Percentiles rank a stretch among this genome's conserved stretches.
Conservation (phyloP, 2,797 vertebrate genomes). For the Lophotriccus pileatus region DNA sequence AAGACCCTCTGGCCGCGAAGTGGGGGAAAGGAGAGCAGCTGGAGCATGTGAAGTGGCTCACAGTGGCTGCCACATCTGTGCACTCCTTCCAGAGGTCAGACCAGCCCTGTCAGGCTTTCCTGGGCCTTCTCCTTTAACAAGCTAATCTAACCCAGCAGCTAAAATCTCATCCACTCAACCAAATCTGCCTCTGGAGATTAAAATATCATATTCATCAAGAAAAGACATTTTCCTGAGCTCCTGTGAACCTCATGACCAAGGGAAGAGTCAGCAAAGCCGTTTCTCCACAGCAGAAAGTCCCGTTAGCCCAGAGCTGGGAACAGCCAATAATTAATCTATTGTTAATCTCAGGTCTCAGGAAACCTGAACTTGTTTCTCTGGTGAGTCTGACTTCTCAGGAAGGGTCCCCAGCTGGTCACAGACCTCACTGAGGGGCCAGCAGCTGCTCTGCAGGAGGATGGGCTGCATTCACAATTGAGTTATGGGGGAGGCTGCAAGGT, state of each 20-base stretch:
- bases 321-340: not conserved
- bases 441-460: not conserved
- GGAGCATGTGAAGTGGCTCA: not conserved
- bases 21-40: not conserved
- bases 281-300: fast-evolving
- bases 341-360: not conserved
- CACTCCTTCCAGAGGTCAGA: not conserved
- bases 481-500: fast-evolving
- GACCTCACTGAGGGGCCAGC: not conserved
- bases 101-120: not conserved
- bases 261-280: not conserved
- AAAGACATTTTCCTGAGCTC: not conserved
- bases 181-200: not conserved
- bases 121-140: not conserved
- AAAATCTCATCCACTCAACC: slow-evolving; percentile 17
- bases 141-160: not conserved
- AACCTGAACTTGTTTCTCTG: not conserved
- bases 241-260: fast-evolving
- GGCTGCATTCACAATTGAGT: not conserved
- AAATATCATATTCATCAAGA: not conserved
- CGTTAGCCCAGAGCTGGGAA: not conserved
- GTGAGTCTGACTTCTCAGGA: not conserved
- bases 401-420: not conserved
- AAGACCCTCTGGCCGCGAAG: not conserved
- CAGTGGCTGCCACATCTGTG: not conserved